Evolutionary conservation across 2,113 vertebrate genomes (phyloP), one percentile per base, ranked within the genome.

Genomic region (Triplophysa rosa): DNA sequence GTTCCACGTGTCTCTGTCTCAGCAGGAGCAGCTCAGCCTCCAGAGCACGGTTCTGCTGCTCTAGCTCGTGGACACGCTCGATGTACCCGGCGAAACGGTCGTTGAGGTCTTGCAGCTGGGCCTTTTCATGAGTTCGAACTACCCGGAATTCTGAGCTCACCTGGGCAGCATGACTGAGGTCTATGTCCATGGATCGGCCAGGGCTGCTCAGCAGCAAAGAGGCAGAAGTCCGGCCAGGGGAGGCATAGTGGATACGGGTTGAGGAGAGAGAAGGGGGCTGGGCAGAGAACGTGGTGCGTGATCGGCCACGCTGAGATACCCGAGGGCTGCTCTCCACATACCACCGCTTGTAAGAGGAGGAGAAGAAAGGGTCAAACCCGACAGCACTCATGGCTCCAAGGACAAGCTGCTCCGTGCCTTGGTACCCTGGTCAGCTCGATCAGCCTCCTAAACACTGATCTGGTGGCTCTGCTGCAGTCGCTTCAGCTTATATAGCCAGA

Each of bases 281-380:
- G 82, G 88, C 84, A 52, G 89, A 87, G 73, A 90, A 92, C 52
- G 83, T 68, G 11, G 90, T 87, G 79, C 89, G 90, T 75, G 91
- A 90, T 17, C 90, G 90, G 78, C 87, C 86, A 77, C 84, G 88
- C 47, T 88, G 82, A 64, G 52, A 67, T n/a, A 83, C 84, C 26
- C 89, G 88, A 21, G 90, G 85, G 80, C 88, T 71, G 49, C 90
- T 84, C 80, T 93, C 92, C 4, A 69, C 88, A 80, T 90, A 92
- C 95, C 93, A 97, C 91, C 89, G 94, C 86, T 94, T 95, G 91
- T 89, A 96, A 84, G 86, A 94, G 86, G 93, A 94, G 81, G 87
- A 84, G 82, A 88, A 91, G 81, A 87, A 92, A 24, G 89, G 91
- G 85, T 92, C 92, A 85, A 88, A 91, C 81, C 91, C 90, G 26